phyloP scores from a whole-genome alignment of 2,113 vertebrate species.

The Mystacornis crossleyi region DNA sequence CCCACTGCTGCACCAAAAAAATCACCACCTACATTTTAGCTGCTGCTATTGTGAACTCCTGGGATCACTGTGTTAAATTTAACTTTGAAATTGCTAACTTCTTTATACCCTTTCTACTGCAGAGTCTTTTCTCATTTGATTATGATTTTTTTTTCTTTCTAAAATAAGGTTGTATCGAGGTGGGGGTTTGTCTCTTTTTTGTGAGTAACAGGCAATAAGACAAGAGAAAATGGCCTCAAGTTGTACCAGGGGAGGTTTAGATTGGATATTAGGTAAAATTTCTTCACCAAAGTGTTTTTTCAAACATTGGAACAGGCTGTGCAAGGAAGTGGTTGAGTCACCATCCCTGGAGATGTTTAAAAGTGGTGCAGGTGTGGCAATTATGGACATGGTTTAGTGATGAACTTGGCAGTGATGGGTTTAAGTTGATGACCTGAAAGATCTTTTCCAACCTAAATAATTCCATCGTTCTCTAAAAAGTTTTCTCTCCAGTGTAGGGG shows the following conservation, averaged over 20 bases:
- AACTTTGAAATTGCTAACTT: background rate
- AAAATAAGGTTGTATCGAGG: background rate
- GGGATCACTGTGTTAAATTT: background rate
- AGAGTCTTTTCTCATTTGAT: background rate
- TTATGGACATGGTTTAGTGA: background rate
- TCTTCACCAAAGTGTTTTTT: background rate
- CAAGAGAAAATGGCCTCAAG: background rate
- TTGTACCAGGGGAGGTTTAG: background rate
- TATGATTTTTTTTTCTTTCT: background rate
- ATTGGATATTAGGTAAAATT: background rate
- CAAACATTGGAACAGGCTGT: background rate
- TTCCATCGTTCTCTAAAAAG: background rate
- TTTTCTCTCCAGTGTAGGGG: background rate
- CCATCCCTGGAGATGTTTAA: background rate
- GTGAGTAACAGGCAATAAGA: background rate
- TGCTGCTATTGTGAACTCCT: background rate
- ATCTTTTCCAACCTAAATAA: background rate
- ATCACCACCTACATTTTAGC: slow-evolving; percentile 4
- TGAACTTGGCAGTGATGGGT: background rate
- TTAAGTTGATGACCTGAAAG: background rate
- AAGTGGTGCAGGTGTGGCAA: background rate
- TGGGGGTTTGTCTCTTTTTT: background rate
- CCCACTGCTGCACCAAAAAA: background rate
- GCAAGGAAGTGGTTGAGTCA: background rate
- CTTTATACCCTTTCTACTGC: background rate